Percentiles rank a stretch among this genome's conserved stretches.
Conservation (phyloP, 1,140 invertebrate species). For the Coelopa frigida region DNA sequence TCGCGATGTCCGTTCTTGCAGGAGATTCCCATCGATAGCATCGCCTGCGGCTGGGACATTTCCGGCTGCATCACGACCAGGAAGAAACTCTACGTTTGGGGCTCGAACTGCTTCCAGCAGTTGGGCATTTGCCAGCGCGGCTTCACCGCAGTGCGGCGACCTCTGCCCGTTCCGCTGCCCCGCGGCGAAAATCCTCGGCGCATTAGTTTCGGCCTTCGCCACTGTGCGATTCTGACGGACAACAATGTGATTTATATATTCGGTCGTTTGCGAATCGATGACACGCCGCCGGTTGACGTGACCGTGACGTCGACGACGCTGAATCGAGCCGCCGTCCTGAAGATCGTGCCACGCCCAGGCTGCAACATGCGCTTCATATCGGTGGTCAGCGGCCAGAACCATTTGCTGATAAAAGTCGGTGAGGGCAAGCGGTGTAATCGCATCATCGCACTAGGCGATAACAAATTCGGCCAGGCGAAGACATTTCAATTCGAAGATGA, state of each 20-base stretch:
- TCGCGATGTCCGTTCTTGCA: slow-evolving; percentile 26
- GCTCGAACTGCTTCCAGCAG: slow-evolving; percentile 67
- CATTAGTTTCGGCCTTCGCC: slow-evolving; percentile 57
- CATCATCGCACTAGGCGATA: slow-evolving; percentile 64
- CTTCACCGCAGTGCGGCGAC: slow-evolving; percentile 44
- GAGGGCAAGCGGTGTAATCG: slow-evolving; percentile 15
- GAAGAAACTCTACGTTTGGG: slow-evolving; percentile 63
- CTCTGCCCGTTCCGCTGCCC: slow-evolving; percentile 38
- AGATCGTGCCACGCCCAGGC: slow-evolving; percentile 26
- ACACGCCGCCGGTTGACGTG: slow-evolving; percentile 32
- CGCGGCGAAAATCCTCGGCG: slow-evolving; percentile 35
- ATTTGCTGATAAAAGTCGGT: slow-evolving; percentile 55
- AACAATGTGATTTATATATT: slow-evolving; percentile 43
- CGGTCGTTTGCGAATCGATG: slow-evolving; percentile 29
- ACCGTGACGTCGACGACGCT: slow-evolving; percentile 32
- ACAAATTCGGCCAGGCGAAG: slow-evolving; percentile 60
- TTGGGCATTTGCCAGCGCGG: slow-evolving; percentile 54
- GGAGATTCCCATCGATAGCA: slow-evolving; percentile 51
- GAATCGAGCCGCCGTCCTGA: slow-evolving; percentile 31
- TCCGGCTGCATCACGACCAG: slow-evolving; percentile 58
- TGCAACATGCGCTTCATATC: slow-evolving; percentile 26
- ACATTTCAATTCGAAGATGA: slow-evolving; percentile 34
- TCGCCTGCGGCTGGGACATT: slow-evolving; percentile 66
- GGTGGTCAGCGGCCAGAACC: slow-evolving; percentile 61
- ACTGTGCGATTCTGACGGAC: slow-evolving; percentile 59